Conservation (phyloP, 2,888 invertebrate species). For the Agonopterix alstromeriana region DNA sequence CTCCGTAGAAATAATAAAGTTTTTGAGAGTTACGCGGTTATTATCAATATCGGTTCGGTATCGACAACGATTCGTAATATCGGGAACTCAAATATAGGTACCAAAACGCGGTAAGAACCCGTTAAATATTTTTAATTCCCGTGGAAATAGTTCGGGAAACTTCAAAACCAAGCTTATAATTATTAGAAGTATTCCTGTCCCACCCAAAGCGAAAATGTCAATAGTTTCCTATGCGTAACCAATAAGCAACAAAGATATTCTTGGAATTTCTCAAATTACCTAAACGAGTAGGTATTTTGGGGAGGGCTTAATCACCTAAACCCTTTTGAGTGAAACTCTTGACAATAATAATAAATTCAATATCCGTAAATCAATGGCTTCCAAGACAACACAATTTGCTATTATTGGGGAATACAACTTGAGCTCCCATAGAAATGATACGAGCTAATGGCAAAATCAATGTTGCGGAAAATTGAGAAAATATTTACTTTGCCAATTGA, state of each 20-base stretch:
- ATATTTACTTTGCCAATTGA: conserved; percentile 19
- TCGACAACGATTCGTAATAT: too few species aligned
- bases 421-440: conserved; percentile 10
- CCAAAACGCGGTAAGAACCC: too few species aligned
- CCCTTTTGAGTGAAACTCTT: conserved; percentile 41
- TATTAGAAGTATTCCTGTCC: too few species aligned
- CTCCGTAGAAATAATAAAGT: too few species aligned
- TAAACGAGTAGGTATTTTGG: conserved; percentile 29
- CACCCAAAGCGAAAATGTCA: background rate
- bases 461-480: conserved; percentile 18
- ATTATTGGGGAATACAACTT: conserved; percentile 8
- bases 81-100: too few species aligned
- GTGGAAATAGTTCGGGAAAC: too few species aligned
- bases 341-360: conserved; percentile 54
- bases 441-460: conserved; percentile 21
- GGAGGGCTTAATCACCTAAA: conserved; percentile 50
- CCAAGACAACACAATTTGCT: conserved; percentile 20
- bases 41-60: too few species aligned
- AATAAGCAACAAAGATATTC: conserved; percentile 21
- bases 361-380: conserved; percentile 49
- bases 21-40: too few species aligned
- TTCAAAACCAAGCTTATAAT: too few species aligned
- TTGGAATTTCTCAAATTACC: conserved; percentile 33
- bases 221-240: background rate
- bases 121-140: too few species aligned